Conservation (phyloP, 2,113 vertebrate genomes). For the Addax nasomaculatus region DNA sequence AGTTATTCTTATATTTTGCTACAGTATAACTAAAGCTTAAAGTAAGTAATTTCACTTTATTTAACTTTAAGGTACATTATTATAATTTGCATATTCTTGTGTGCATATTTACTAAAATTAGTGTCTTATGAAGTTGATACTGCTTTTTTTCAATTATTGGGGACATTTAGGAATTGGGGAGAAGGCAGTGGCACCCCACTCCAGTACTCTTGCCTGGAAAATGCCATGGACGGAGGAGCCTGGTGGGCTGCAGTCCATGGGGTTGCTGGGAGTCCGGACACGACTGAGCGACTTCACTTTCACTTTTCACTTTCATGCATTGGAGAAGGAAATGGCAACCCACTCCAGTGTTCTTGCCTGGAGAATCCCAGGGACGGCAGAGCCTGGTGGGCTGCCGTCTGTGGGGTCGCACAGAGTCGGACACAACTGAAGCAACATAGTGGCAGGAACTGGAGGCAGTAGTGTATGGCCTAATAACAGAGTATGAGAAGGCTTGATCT, state of each 20-base stretch:
- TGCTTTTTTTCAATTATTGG: constrained; percentile 4
- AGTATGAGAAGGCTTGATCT: not conserved
- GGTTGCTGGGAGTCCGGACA: no score
- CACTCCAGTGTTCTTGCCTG: no score
- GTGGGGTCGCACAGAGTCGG: not conserved
- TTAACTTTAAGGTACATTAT: not conserved
- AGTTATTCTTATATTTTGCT: not conserved
- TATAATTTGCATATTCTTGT: not conserved
- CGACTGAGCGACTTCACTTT: no score
- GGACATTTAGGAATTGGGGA: not conserved
- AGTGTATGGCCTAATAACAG: not conserved
- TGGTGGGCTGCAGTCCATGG: no score
- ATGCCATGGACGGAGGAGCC: no score
- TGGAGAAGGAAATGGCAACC: no score
- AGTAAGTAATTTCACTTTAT: not conserved
- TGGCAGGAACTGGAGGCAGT: not conserved
- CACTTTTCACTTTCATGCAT: no score
- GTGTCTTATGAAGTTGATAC: not conserved
- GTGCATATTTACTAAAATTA: constrained; percentile 14
- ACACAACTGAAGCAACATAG: not conserved
- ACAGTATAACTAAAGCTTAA: not conserved
- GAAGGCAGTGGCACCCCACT: no score
- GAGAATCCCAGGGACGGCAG: not conserved
- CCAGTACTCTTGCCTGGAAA: no score
- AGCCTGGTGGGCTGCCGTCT: not conserved